Evolutionary conservation across 1,140 invertebrate genomes (phyloP), one percentile per base, ranked within the genome.

Genomic region (Drosophila quadrilineata): DNA sequence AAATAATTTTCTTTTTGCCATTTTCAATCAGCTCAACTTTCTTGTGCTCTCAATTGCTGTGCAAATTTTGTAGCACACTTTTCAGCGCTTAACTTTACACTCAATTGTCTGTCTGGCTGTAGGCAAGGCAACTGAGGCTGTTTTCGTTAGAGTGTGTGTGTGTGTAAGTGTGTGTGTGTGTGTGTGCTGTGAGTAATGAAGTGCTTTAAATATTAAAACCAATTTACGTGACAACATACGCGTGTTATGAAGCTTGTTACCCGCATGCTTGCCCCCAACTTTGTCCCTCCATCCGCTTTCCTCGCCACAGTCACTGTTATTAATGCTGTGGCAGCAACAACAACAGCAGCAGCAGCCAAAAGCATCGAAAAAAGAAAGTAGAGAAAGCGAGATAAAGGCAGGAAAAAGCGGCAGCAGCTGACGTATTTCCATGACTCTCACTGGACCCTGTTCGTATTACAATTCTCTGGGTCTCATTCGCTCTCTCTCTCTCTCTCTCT

Each of bases 201-300:
- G 67, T 85, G 79, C 67, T 72, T 85, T 79, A 85, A 85, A 85
- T 85, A 85, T 85, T 85, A 85, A 85, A 85, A 85, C 79, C 79
- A 85, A 85, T 85, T 85, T 85, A 79, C 79, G 80, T 50, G 80
- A 86, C 75, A 86, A 75, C 79, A 85, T 79, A 85, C 79, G 80
- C 80, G 57, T 85, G 79, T 85, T 85, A 75, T 85, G 67, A 68
- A 46, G 71, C 79, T 75, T 74, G 79, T 80, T 75, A 65, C 58
- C 71, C 72, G 50, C 60, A 69, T 63, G 68, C 45, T 70, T 72
- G 66, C n/a, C n/a, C n/a, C n/a, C n/a, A n/a, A n/a, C n/a, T n/a
- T n/a, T n/a, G n/a, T n/a, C n/a, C n/a, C n/a, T n/a, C n/a, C n/a
- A n/a, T n/a, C n/a, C n/a, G n/a, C n/a, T n/a, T n/a, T n/a, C n/a